Percentiles rank a stretch among this genome's conserved stretches.
Evolutionary conservation across 2,888 invertebrate genomes (phyloP).

Genomic region (Nymphalis urticae): DNA sequence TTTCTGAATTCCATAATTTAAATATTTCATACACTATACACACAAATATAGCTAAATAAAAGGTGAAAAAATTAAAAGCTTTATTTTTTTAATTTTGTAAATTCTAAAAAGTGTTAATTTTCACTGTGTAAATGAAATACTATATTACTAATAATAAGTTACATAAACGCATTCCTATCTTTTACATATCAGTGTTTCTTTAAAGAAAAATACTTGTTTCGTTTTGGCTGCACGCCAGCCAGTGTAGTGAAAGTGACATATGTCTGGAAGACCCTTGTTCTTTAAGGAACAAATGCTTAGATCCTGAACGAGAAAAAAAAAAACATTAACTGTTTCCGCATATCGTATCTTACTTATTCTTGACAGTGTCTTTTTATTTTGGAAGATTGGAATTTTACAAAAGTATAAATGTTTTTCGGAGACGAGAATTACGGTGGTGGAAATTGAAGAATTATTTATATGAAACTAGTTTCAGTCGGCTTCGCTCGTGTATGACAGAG

Average conservation of each 20-base stretch:
- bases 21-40: background rate
- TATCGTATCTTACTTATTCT: conserved; percentile 7
- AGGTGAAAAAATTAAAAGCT: too few species aligned
- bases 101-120: too few species aligned
- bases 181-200: conserved; percentile 11
- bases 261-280: conserved; percentile 34
- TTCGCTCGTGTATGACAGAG: too few species aligned
- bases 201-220: conserved; percentile 20
- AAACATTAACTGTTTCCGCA: conserved; percentile 18
- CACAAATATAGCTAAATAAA: too few species aligned
- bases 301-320: conserved; percentile 21
- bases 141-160: background rate
- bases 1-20: background rate
- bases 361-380: conserved; percentile 4
- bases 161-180: background rate
- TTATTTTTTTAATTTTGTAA: too few species aligned
- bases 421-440: too few species aligned
- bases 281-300: conserved; percentile 32
- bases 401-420: too few species aligned
- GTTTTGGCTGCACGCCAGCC: conserved; percentile 28
- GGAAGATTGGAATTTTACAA: background rate
- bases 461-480: too few species aligned
- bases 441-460: too few species aligned
- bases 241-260: conserved; percentile 38
- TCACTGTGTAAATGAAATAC: too few species aligned